Conservation (phyloP, 2,113 vertebrate species). For the Podarcis cretensis region DNA sequence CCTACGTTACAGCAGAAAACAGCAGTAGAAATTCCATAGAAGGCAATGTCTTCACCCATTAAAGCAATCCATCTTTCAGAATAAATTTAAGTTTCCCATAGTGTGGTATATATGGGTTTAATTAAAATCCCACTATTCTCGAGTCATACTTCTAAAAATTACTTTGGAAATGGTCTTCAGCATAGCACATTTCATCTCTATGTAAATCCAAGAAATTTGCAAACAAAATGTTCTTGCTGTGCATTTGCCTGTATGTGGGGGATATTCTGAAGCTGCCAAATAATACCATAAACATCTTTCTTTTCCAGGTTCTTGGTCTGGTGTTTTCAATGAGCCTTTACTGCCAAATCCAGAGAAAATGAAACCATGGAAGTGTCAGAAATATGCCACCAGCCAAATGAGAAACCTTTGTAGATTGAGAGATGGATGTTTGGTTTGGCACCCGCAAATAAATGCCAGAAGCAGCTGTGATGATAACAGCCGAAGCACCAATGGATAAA, state of each 20-base stretch:
- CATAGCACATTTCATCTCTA: slow-evolving; percentile 52
- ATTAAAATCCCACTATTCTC: slow-evolving; percentile 34
- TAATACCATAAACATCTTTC: slow-evolving; percentile 65
- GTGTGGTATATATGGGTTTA: slow-evolving; percentile 21
- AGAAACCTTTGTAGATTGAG: slow-evolving; percentile 50
- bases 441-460: slow-evolving; percentile 31
- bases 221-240: slow-evolving; percentile 48
- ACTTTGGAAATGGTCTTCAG: slow-evolving; percentile 48
- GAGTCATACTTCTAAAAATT: slow-evolving; percentile 28
- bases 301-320: slow-evolving; percentile 79
- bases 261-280: slow-evolving; percentile 51
- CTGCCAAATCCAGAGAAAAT: slow-evolving; percentile 77
- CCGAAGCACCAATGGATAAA: not conserved
- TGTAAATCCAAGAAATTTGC: slow-evolving; percentile 61
- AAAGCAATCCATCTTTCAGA: slow-evolving; percentile 19
- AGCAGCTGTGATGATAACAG: slow-evolving; percentile 46
- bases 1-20: not conserved
- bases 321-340: slow-evolving; percentile 79
- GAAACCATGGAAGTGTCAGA: slow-evolving; percentile 54
- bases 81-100: slow-evolving; percentile 6
- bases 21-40: not conserved
- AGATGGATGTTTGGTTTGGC: slow-evolving; percentile 55
- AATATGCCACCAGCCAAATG: slow-evolving; percentile 43
- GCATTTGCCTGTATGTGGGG: slow-evolving; percentile 11
- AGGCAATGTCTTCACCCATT: slow-evolving; percentile 1